phyloP scores from a whole-genome alignment of 2,888 invertebrate species.

The Melinopterus prodromus region DNA sequence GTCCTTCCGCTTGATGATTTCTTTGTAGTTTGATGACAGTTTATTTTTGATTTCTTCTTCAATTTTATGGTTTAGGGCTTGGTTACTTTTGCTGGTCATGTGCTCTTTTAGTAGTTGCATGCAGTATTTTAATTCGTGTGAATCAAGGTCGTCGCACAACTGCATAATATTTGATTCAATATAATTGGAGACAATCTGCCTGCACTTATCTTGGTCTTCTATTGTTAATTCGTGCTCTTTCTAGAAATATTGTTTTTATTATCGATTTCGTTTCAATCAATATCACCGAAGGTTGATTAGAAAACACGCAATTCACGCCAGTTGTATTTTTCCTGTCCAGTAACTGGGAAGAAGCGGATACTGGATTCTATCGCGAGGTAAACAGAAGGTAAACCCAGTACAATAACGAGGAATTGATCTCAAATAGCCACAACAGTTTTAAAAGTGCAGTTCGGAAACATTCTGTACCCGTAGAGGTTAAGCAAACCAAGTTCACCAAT shows the following conservation, averaged over 20 bases:
- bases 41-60: slow-evolving; percentile 17
- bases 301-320: background rate
- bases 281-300: background rate
- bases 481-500: too few relatives aligned
- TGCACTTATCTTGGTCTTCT: slow-evolving; percentile 48
- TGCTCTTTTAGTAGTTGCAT: slow-evolving; percentile 29
- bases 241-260: background rate
- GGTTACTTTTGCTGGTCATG: background rate
- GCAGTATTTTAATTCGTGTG: slow-evolving; percentile 28
- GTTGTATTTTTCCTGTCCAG: too few relatives aligned
- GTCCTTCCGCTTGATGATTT: slow-evolving; percentile 54
- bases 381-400: too few relatives aligned
- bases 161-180: slow-evolving; percentile 32
- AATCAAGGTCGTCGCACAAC: background rate
- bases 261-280: background rate
- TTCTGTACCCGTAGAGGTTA: too few relatives aligned
- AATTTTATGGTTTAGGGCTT: slow-evolving; percentile 9
- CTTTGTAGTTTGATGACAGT: slow-evolving; percentile 50
- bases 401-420: too few relatives aligned
- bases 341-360: too few relatives aligned
- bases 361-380: too few relatives aligned
- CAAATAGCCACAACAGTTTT: too few relatives aligned
- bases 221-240: slow-evolving; percentile 39
- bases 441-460: too few relatives aligned
- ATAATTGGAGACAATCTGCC: slow-evolving; percentile 47